Evolutionary conservation across 2,888 invertebrate genomes (phyloP), one percentile per base, ranked within the genome.

Genomic region (Pseudoips prasinana): DNA sequence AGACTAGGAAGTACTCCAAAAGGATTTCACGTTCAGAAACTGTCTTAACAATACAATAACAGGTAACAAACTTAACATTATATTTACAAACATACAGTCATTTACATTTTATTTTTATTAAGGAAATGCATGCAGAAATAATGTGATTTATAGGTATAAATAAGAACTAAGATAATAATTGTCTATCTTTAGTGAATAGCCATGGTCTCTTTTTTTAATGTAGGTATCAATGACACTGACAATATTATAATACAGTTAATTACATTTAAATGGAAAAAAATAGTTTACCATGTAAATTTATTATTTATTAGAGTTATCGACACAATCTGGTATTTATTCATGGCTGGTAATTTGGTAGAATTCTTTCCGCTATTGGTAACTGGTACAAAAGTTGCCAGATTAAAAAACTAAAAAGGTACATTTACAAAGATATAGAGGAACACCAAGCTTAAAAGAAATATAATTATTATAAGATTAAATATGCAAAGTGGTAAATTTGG

Each of bases 401-500:
- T 46, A 53, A 0, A 53, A 0, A 41, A 38, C 36, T 48, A 50
- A 48, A 46, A 54, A 54, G 49, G 58, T 68, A 70, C 67, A 73
- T 74, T 69, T 69, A 75, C 72, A 74, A 70, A 73, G 69, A 66
- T 67, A 62, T 66, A 78, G 66, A 86, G 86, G 84, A 86, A 86
- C 87, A 86, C 77, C 64, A 77, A 83, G 78, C 73, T 78, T 78
- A 81, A 46, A 68, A 69, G 64, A 57, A 64, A 53, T 59, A 65
- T 43, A 36, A 31, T 46, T 48, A 58, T 42, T 56, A 45, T 44
- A 45, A 55, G 51, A 45, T 66, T 71, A 73, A 77, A 73, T 77
- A 79, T 77, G 80, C 78, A 82, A 51, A 65, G 69, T 75, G 75
- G 73, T 78, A 77, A 67, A 75, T 87, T 87, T 87, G 87, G 86